Conservation (phyloP, 1,140 invertebrate genomes). For the Hyposmocoma kahamanoa region DNA sequence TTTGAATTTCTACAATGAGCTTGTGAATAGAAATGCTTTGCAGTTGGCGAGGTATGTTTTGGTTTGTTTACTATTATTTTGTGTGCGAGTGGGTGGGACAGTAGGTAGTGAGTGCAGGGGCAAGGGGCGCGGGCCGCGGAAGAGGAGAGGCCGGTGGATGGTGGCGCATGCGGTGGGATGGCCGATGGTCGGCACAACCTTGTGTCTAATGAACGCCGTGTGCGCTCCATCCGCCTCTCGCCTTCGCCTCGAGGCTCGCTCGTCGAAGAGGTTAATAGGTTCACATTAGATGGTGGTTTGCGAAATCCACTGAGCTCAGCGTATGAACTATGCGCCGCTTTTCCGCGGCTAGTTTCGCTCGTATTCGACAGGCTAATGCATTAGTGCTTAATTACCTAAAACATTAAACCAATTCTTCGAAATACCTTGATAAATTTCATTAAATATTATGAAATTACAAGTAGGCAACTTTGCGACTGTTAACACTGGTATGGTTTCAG, state of each 20-base stretch:
- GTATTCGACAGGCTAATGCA: conserved; percentile 40
- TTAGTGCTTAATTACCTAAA: too few relatives aligned
- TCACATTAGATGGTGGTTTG: conserved; percentile 71
- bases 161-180: conserved; percentile 29
- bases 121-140: too few relatives aligned
- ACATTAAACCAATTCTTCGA: too few relatives aligned
- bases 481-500: too few relatives aligned
- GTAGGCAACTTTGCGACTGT: too few relatives aligned
- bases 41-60: conserved; percentile 69
- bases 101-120: background rate
- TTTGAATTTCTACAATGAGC: conserved; percentile 71
- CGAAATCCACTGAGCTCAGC: conserved; percentile 58
- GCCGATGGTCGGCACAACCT: conserved; percentile 57
- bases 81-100: conserved; percentile 33
- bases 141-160: conserved; percentile 9
- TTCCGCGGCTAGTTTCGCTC: conserved; percentile 59
- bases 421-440: too few relatives aligned
- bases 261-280: conserved; percentile 70
- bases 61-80: conserved; percentile 63
- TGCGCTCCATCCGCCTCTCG: conserved; percentile 65
- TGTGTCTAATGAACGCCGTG: conserved; percentile 65
- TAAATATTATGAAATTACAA: too few relatives aligned
- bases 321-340: conserved; percentile 49
- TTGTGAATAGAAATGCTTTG: conserved; percentile 68
- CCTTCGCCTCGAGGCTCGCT: conserved; percentile 65